Conservation (phyloP, 2,113 vertebrate species). For the Marmota flaviventris region DNA sequence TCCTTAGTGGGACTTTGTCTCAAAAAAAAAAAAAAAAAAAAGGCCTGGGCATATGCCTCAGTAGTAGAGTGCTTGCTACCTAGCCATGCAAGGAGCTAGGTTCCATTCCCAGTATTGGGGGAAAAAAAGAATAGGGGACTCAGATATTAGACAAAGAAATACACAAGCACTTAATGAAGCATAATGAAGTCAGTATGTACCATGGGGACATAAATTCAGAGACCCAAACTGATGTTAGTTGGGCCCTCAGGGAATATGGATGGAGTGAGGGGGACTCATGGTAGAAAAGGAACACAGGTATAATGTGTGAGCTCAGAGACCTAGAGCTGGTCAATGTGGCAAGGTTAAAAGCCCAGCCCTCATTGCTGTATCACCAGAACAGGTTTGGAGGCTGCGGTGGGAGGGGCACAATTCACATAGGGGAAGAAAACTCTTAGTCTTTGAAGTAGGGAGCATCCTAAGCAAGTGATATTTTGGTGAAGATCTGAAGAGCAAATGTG, state of each 20-base stretch:
- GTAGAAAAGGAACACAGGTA: neutral
- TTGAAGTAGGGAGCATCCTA: neutral
- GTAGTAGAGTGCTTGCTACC: neutral
- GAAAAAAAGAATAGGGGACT: neutral
- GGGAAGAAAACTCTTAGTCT: neutral
- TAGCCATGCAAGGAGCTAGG: neutral
- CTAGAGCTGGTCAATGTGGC: too few relatives aligned
- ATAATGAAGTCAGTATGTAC: neutral
- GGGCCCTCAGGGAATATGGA: neutral
- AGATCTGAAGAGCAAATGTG: neutral
- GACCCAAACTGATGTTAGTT: neutral
- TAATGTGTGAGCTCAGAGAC: too few relatives aligned
- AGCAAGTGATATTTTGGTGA: neutral
- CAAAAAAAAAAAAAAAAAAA: neutral
- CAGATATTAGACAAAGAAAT: constrained; percentile 2
- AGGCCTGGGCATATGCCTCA: neutral
- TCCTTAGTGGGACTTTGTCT: neutral
- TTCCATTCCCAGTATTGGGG: neutral
- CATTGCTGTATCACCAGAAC: neutral
- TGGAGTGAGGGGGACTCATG: neutral
- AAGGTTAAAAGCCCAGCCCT: neutral
- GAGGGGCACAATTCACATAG: neutral
- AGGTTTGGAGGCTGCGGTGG: neutral
- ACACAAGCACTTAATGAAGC: neutral
- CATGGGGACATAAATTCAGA: neutral